Conservation (phyloP, 1,140 invertebrate genomes). For the Neelides sp. region DNA sequence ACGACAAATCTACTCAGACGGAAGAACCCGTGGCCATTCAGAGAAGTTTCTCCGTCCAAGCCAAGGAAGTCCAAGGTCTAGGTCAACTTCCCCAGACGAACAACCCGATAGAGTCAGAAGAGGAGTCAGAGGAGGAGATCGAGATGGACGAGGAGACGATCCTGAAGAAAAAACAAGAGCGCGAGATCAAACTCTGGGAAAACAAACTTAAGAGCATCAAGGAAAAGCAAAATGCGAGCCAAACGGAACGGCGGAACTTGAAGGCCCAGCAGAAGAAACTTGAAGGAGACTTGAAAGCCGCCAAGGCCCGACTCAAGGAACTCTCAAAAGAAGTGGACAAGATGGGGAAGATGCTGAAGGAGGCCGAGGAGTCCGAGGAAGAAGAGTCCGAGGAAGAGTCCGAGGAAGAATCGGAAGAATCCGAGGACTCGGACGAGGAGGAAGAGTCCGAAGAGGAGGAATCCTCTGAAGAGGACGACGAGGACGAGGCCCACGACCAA, state of each 20-base stretch:
- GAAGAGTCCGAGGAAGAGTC: slow-evolving; percentile 50
- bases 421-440: slow-evolving; percentile 47
- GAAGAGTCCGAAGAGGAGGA: slow-evolving; percentile 46
- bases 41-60: neutral
- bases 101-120: slow-evolving; percentile 35
- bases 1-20: slow-evolving; percentile 30
- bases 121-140: slow-evolving; percentile 38
- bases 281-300: slow-evolving; percentile 51
- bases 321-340: slow-evolving; percentile 76
- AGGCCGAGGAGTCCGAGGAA: slow-evolving; percentile 44
- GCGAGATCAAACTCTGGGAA: slow-evolving; percentile 58
- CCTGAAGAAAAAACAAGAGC: slow-evolving; percentile 47
- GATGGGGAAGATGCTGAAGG: slow-evolving; percentile 50
- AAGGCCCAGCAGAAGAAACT: slow-evolving; percentile 67
- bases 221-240: slow-evolving; percentile 60
- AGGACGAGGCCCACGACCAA: slow-evolving; percentile 36
- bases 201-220: slow-evolving; percentile 65
- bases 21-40: slow-evolving; percentile 39
- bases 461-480: slow-evolving; percentile 32
- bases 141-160: slow-evolving; percentile 59
- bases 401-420: slow-evolving; percentile 44
- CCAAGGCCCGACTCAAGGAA: slow-evolving; percentile 39
- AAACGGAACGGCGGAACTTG: slow-evolving; percentile 60
- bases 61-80: neutral
- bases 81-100: too few species aligned